phyloP scores from a whole-genome alignment of 2,113 vertebrate genomes.

The Gopherus flavomarginatus region DNA sequence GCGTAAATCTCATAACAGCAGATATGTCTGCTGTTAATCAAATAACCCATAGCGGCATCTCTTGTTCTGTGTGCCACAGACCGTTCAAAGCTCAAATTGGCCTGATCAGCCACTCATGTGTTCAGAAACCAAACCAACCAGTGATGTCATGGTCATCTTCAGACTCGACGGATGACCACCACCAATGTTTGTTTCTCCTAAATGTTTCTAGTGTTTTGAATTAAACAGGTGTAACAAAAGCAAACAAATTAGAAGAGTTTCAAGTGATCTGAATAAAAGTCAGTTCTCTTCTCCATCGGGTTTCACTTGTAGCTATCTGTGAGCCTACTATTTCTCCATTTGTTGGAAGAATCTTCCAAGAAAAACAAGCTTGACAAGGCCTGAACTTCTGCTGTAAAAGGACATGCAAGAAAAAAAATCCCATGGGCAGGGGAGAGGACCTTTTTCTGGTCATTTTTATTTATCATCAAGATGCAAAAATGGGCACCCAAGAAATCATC shows the following conservation, averaged over 20 bases:
- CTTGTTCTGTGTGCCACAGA: too few relatives aligned
- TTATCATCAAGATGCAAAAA: not conserved
- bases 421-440: not conserved
- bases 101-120: too few relatives aligned
- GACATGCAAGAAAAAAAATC: not conserved
- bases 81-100: too few relatives aligned
- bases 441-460: not conserved
- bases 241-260: not conserved
- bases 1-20: too few relatives aligned
- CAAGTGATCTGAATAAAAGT: rapidly evolving
- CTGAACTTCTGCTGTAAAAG: not conserved
- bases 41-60: too few relatives aligned
- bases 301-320: not conserved
- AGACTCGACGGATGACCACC: too few relatives aligned
- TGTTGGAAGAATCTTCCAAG: not conserved
- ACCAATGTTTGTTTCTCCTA: not conserved
- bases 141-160: too few relatives aligned
- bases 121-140: too few relatives aligned
- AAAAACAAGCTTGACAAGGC: not conserved
- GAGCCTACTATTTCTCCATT: not conserved
- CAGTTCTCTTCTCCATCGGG: not conserved
- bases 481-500: not conserved
- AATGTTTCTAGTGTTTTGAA: not conserved
- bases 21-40: too few relatives aligned
- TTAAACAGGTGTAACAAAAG: not conserved